A percentile compares a stretch with the other conserved stretches of the same genome.
These are phyloP conservation scores for Martes martes DNA, from an alignment of 2,113 vertebrate species.

Conservation along the genomic window DNA sequence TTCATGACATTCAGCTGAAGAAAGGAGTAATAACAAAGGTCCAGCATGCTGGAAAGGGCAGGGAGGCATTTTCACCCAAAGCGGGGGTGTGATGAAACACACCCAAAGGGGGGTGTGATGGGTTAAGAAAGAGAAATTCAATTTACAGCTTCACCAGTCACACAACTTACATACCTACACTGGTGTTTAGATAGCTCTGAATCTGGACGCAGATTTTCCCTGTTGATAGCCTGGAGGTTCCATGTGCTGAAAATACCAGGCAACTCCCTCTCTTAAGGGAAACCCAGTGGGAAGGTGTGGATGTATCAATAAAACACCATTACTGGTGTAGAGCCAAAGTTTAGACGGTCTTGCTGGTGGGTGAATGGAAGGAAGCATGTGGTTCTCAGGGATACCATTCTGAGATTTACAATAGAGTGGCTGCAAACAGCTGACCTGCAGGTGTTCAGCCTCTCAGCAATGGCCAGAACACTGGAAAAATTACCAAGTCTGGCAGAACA, in stretches of 20 bases:
- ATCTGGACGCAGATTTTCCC: neutral
- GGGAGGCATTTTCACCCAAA: neutral
- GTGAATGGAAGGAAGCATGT: neutral
- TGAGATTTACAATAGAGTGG: neutral
- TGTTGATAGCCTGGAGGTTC: neutral
- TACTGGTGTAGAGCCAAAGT: neutral
- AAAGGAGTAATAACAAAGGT: neutral
- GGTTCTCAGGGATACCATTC: neutral
- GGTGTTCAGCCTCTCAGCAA: neutral
- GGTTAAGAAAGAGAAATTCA: neutral
- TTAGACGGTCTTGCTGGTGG: neutral
- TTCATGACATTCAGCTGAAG: neutral
- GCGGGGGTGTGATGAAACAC: neutral
- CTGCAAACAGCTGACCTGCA: neutral
- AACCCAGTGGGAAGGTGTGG: neutral
- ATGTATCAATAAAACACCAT: neutral
- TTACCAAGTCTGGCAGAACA: neutral
- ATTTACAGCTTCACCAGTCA: neutral
- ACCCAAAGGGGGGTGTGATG: neutral
- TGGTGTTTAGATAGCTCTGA: neutral
- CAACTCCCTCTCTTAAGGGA: neutral
- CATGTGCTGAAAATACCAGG: neutral
- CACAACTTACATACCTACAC: neutral
- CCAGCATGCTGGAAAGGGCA: neutral
- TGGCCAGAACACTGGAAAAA: neutral